Base-by-base conservation (phyloP, 2,113 vertebrate species). In the Dasyornis broadbenti region DNA sequence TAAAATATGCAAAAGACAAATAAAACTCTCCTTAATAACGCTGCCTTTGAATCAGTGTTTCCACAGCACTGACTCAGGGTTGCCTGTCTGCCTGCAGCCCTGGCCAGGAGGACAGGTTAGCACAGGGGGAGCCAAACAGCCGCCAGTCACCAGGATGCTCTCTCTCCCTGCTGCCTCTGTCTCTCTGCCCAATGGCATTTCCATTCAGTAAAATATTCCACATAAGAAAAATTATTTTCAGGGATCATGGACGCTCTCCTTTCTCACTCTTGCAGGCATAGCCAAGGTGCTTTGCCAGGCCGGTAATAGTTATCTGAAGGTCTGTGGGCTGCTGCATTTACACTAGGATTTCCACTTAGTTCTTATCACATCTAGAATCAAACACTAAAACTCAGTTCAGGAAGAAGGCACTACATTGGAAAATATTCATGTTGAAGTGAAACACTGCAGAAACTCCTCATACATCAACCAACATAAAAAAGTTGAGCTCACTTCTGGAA, bases 291-390 rank as follows among this genome's bases (percentile, higher is more conserved):
- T 90, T 28, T 73, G 70, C 52, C 52, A 94, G 85, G 66, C 42
- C 14, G 2, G 53, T 53, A 92, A 89, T 7, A 68, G 75, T 50
- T 50, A 93, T 30, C 77, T 45, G 17, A 69, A 92, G 28, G 44
- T 59, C 72, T 8, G 20, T 22, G 27, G 50, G 65, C 44, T 82
- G 59, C 50, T 70, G 73, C 80, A 69, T 84, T 89, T 89, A 93
- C 65, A 44, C 76, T 37, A 54, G 79, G 57, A 95, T 93, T 95
- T 95, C 85, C 77, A 94, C 73, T 84, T 64, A 71, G n/a, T 20
- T 82, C 69, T 77, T 56, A 78, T 9, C 20, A 53, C 14, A 19
- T 70, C 35, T 30, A 39, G 53, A 90, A 96, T 31, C 24, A 80
- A 86, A 90, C 59, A 39, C 7, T 87, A 26, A 39, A 75, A 73